Base-by-base conservation (phyloP, 2,888 invertebrate species). In the Gandaritis pyraliata region DNA sequence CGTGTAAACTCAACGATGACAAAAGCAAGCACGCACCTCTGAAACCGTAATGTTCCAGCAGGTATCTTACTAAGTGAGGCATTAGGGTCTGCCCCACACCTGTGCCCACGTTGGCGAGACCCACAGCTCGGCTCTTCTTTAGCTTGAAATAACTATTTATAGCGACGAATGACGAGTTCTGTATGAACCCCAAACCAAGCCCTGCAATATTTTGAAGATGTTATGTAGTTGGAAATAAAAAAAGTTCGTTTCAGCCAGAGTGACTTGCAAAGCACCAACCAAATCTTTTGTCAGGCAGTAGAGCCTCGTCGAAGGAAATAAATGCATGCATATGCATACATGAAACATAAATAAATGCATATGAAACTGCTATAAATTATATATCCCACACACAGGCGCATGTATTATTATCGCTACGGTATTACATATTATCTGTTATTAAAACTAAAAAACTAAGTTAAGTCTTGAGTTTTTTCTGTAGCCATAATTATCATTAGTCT, bases 1-100 rank as follows among this genome's bases (percentile, higher is more conserved):
- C 95, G 72, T 94, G 93, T 60, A 95, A 88, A 60, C 95, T 94
- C 48, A 96, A 75, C 5, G 88, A 89, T 10, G 95, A 94, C 74
- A 96, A 86, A 29, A 95, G 90, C 62, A 95, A 76, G 45, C 95
- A 94, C 0, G 96, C 94, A 38, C 93, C 93, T 69, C 87, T 91
- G 78, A 94, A 96, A 50, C 94, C 94, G 80, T 94, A 95, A 70
- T 93, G 87, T 68, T 94, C 94, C 66, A 96, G 81, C 50, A 96
- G 92, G 74, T 93, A 93, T 49, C 94, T 90, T 59, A 96, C 94
- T 69, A 95, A 87, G 75, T 95, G 95, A 2, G 96, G 96, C 93
- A 96, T 94, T 64, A 95, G 79, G 81, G 95, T 95, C 80, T 96
- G 95, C 2, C 96, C 96, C 29, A 96, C 83, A 63, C 96, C 95